These are phyloP conservation scores for Agonum fuliginosum DNA, from an alignment of 2,888 invertebrate genomes.

Conservation along the genomic window DNA sequence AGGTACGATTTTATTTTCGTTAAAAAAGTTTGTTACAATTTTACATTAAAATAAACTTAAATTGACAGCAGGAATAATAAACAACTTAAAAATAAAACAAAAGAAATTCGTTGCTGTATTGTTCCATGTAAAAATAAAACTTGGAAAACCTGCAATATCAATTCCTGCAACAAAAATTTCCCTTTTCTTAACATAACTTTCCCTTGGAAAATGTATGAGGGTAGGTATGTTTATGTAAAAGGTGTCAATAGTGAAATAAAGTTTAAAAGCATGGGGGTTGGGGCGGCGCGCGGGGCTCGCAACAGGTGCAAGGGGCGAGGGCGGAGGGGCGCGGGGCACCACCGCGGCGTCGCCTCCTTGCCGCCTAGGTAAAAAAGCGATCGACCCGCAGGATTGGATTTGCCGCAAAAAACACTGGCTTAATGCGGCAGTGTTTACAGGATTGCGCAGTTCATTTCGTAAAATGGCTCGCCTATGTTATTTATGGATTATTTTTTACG, in stretches of 20 bases:
- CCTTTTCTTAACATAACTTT: too few relatives aligned
- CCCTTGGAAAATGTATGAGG: not conserved
- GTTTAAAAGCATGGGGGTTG: not conserved
- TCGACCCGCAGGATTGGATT: conserved; percentile 55
- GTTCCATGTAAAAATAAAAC: too few relatives aligned
- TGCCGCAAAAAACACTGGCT: conserved; percentile 48
- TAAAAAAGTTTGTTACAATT: too few relatives aligned
- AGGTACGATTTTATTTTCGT: too few relatives aligned
- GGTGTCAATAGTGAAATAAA: conserved; percentile 17
- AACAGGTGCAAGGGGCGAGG: conserved; percentile 23
- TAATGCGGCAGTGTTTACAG: conserved; percentile 55
- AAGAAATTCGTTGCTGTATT: too few relatives aligned
- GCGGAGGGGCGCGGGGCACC: not conserved
- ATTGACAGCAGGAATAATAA: too few relatives aligned
- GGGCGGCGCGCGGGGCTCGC: not conserved
- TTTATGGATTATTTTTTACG: conserved; percentile 56
- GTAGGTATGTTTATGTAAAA: conserved; percentile 30
- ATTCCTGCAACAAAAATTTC: too few relatives aligned
- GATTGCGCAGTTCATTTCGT: conserved; percentile 58
- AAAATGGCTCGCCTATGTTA: conserved; percentile 53
- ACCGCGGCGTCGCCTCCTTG: conserved; percentile 30
- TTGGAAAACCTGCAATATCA: too few relatives aligned
- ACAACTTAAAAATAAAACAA: too few relatives aligned
- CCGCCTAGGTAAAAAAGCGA: conserved; percentile 53
- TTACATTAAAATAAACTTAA: too few relatives aligned